These are phyloP conservation scores for Diloba caeruleocephala DNA, from an alignment of 2,888 invertebrate species.

Conservation along the genomic window DNA sequence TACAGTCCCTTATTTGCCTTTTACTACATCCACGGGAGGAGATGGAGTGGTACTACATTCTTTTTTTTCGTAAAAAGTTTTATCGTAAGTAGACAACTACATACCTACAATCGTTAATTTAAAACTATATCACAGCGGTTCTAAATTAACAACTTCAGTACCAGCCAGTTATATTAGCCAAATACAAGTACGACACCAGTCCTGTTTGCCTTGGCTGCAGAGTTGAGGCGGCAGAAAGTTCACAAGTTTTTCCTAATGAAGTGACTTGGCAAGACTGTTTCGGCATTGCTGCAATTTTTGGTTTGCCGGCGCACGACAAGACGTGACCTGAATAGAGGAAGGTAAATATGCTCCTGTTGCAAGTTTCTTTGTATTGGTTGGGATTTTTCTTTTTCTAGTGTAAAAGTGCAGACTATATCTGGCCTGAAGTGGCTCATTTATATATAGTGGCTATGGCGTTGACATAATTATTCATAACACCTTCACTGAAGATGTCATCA, in stretches of 20 bases:
- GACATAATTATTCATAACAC: background rate
- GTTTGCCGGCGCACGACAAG: slow-evolving; percentile 44
- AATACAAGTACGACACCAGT: slow-evolving; percentile 28
- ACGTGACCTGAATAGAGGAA: slow-evolving; percentile 49
- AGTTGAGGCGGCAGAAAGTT: slow-evolving; percentile 31
- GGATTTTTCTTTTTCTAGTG: slow-evolving; percentile 6
- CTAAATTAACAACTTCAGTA: slow-evolving; percentile 7
- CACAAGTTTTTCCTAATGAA: slow-evolving; percentile 71
- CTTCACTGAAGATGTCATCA: no score
- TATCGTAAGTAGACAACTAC: no score
- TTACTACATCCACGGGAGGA: no score
- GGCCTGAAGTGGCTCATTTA: background rate
- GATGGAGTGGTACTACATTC: no score
- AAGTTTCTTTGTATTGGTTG: slow-evolving; percentile 17
- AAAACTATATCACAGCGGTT: background rate
- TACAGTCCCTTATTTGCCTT: no score
- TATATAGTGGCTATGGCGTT: no score
- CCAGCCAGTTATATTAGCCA: slow-evolving; percentile 11
- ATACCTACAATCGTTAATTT: background rate
- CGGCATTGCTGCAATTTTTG: slow-evolving; percentile 62
- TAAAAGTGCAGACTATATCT: background rate
- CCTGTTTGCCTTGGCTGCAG: slow-evolving; percentile 49
- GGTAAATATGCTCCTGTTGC: slow-evolving; percentile 26
- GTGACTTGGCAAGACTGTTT: slow-evolving; percentile 69
- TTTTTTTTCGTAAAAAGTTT: no score